These are phyloP conservation scores for Agrotis segetum DNA, from an alignment of 2,888 invertebrate species.

Conservation along the genomic window DNA sequence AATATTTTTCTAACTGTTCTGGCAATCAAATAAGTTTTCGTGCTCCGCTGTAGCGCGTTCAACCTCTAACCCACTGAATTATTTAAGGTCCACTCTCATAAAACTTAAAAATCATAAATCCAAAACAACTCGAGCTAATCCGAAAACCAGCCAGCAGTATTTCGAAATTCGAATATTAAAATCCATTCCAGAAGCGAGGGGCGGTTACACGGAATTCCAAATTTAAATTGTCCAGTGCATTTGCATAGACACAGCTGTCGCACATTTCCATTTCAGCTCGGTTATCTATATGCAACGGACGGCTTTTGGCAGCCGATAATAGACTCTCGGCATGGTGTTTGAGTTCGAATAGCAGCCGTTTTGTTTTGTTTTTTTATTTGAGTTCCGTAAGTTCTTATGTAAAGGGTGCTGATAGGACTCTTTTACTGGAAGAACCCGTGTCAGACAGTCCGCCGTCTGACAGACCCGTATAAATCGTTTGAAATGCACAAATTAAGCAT, in stretches of 20 bases:
- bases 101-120: conserved; percentile 36
- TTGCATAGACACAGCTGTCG: conserved; percentile 79
- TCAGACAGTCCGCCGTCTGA: too few relatives aligned
- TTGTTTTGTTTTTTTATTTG: conserved; percentile 19
- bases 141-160: conserved; percentile 34
- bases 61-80: neutral
- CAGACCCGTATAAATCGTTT: too few relatives aligned
- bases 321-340: conserved; percentile 43
- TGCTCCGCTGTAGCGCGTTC: neutral
- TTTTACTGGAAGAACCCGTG: too few relatives aligned
- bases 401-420: too few relatives aligned
- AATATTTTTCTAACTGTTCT: too few relatives aligned
- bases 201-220: conserved; percentile 69
- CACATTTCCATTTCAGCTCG: conserved; percentile 73
- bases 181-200: conserved; percentile 54
- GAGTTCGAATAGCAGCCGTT: conserved; percentile 41
- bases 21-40: neutral
- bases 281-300: conserved; percentile 67
- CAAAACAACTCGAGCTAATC: conserved; percentile 43
- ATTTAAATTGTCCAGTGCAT: conserved; percentile 78
- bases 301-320: conserved; percentile 71
- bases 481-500: too few relatives aligned
- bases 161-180: conserved; percentile 61
- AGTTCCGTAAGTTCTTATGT: too few relatives aligned
- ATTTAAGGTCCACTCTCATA: neutral